A percentile compares a stretch with the other conserved stretches of the same genome.
Evolutionary conservation across 2,888 invertebrate genomes (phyloP).

Genomic region (Atethmia centrago): DNA sequence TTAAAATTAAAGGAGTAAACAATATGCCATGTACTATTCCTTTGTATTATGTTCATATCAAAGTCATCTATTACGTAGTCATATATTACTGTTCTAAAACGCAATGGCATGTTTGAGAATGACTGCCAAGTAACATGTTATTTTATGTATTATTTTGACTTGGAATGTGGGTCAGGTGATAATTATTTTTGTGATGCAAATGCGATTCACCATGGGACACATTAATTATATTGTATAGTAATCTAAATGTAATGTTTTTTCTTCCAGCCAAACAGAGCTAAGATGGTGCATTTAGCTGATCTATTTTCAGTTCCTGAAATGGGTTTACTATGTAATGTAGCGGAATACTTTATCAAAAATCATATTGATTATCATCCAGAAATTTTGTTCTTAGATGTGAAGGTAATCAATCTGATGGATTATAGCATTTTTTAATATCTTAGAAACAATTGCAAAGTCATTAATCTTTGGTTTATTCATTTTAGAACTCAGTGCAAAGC

Average conservation of each 20-base stretch:
- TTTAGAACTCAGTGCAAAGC: slow-evolving; percentile 96
- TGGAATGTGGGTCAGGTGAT: slow-evolving; percentile 14
- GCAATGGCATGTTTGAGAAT: slow-evolving; percentile 14
- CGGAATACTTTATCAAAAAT: slow-evolving; percentile 97
- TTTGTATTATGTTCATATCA: slow-evolving; percentile 13
- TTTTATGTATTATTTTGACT: slow-evolving; percentile 24
- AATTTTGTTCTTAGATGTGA: slow-evolving; percentile 98
- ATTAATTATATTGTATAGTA: background rate
- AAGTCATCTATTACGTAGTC: slow-evolving; percentile 49
- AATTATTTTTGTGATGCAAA: background rate
- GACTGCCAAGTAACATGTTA: slow-evolving; percentile 28
- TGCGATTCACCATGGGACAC: background rate
- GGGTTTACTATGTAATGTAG: slow-evolving; percentile 97
- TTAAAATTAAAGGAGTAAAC: slow-evolving; percentile 3
- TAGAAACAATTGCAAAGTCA: background rate
- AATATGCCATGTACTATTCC: background rate
- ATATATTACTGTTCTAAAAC: slow-evolving; percentile 41
- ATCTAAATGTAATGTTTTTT: slow-evolving; percentile 28
- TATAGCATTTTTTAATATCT: background rate
- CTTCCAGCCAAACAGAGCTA: slow-evolving; percentile 90
- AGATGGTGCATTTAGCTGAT: slow-evolving; percentile 99
- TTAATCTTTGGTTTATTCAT: slow-evolving; percentile 62
- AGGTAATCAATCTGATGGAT: slow-evolving; percentile 88
- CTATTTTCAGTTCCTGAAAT: slow-evolving; percentile 99
- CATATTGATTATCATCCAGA: slow-evolving; percentile 98